These are phyloP conservation scores for Sigmodon hispidus DNA, from an alignment of 2,113 vertebrate genomes.

Conservation along the genomic window DNA sequence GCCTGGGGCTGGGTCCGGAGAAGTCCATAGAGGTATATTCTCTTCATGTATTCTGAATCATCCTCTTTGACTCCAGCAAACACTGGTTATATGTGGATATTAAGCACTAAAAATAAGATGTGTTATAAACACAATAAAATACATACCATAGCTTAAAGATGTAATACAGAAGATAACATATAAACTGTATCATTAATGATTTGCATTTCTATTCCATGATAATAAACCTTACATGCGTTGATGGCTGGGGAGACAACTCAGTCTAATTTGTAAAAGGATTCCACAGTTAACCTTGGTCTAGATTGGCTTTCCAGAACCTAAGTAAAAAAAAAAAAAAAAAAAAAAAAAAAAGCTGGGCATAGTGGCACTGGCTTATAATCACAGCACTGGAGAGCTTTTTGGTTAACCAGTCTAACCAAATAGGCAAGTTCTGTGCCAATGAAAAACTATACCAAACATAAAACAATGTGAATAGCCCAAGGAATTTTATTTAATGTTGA, in stretches of 20 bases:
- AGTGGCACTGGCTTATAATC: neutral
- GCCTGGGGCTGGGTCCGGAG: rapidly evolving
- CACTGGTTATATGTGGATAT: rapidly evolving
- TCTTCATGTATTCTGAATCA: neutral
- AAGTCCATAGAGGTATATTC: neutral
- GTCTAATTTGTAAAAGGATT: neutral
- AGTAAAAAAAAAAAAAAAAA: too few relatives aligned
- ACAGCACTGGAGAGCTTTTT: neutral
- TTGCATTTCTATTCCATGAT: neutral
- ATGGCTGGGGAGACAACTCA: neutral
- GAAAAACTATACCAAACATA: neutral
- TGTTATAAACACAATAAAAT: neutral
- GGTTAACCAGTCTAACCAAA: neutral
- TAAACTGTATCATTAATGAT: neutral
- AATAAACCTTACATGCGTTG: neutral
- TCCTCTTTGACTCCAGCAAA: rapidly evolving
- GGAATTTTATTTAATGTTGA: neutral
- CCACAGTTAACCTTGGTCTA: neutral
- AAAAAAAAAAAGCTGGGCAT: neutral
- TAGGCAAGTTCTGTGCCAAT: neutral
- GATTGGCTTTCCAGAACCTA: neutral
- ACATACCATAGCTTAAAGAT: neutral
- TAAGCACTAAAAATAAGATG: neutral
- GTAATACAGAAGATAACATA: neutral
- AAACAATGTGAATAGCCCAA: neutral